Percentiles rank a stretch among this genome's conserved stretches.
phyloP scores from a whole-genome alignment of 1,140 invertebrate species.

The Lordiphosa collinella region DNA sequence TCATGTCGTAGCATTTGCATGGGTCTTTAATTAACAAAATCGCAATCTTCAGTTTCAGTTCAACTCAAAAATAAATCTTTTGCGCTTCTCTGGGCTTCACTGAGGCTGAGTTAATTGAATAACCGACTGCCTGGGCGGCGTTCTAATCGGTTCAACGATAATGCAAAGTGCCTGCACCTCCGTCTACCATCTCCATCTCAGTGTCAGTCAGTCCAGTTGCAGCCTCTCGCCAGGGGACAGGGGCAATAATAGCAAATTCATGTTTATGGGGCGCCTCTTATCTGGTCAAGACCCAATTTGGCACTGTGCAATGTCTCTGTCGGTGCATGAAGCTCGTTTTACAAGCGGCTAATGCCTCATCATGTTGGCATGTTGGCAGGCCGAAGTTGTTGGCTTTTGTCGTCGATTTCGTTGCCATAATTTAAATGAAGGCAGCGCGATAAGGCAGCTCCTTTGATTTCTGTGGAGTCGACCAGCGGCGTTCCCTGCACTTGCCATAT shows the following conservation, averaged over 20 bases:
- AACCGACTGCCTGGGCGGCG: not conserved
- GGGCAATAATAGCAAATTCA: constrained; percentile 72
- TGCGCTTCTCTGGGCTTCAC: too few species aligned
- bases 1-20: too few species aligned
- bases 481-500: too few species aligned
- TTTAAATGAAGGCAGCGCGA: constrained; percentile 58
- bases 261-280: constrained; percentile 60
- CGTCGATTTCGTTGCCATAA: constrained; percentile 55
- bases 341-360: constrained; percentile 69
- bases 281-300: not conserved
- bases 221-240: constrained; percentile 8
- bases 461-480: too few species aligned
- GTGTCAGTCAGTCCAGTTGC: not conserved
- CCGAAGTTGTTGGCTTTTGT: constrained; percentile 20
- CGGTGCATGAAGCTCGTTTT: constrained; percentile 41
- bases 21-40: too few species aligned
- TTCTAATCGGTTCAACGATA: constrained; percentile 16
- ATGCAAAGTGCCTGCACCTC: constrained; percentile 29
- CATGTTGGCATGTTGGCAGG: constrained; percentile 34
- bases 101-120: too few species aligned
- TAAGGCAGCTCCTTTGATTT: too few species aligned
- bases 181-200: constrained; percentile 4
- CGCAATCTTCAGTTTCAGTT: too few species aligned
- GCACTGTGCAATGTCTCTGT: too few species aligned
- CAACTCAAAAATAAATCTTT: too few species aligned